Evolutionary conservation across 1,140 invertebrate species (phyloP), one percentile per base, ranked within the genome.

Genomic region (Melanaphis sacchari): DNA sequence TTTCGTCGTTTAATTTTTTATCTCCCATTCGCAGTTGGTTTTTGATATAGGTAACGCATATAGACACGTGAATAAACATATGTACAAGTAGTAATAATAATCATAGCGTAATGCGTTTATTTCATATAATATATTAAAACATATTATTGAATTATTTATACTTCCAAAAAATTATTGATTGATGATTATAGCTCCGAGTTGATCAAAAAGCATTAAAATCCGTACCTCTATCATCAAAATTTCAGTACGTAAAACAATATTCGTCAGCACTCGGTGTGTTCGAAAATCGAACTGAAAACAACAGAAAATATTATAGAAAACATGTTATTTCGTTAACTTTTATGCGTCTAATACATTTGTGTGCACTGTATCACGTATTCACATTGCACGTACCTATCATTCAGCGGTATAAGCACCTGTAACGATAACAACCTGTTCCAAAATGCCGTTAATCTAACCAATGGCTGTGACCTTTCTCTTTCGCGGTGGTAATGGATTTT

Each of bases 391-490:
- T 41, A 49, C 46, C 46, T 49, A 84, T 76, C 40, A 26, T 84
- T 40, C 82, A 22, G 4, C 82, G 24, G 24, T 84, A 85, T 85
- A 85, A 24, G 84, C 24, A 84, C 82, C 26, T 87, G 41, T 49
- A 49, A 31, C 49, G 88, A 54, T 59, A 90, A 90, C 88, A 59
- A 90, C 88, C 52, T 59, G 88, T 90, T 81, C 66, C 41, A 52
- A 91, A 91, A 91, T 81, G 90, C 90, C 90, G 90, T 91, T 91
- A 81, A 91, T 81, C 40, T 91, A 81, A 81, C 54, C 52, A 46
- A 81, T 41, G 59, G 66, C 54, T 84, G 46, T 82, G 91, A 92
- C 91, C 76, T 92, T 92, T 92, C 91, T 92, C 76, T 81, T 82
- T 91, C 41, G 22, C 46, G 41, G 24, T 40, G 41, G n/a, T 84